Evolutionary conservation across 2,113 vertebrate genomes (phyloP).

Genomic region (Vidua chalybeata): DNA sequence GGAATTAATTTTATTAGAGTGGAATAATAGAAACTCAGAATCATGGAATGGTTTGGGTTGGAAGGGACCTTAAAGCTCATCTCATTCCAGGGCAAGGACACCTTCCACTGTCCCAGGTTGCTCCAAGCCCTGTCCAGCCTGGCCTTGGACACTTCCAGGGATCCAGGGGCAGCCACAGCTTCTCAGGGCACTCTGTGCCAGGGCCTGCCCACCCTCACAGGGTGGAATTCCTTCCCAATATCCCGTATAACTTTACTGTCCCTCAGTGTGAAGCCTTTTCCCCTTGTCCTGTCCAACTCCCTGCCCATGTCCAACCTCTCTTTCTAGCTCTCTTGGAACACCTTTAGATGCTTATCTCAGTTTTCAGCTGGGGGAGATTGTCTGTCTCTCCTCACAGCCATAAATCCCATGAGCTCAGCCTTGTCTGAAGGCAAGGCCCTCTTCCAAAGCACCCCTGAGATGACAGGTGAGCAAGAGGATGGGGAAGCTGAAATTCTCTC

Average conservation of each 20-base stretch:
- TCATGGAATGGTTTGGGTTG: not conserved
- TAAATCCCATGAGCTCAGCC: not conserved
- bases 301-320: not conserved
- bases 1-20: not conserved
- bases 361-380: not conserved
- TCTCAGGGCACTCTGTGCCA: not conserved
- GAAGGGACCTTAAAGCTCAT: not conserved
- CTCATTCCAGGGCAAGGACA: not conserved
- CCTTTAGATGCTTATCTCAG: not conserved
- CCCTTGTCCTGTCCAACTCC: not conserved
- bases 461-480: not conserved
- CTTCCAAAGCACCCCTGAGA: not conserved
- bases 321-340: not conserved
- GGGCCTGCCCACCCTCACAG: fast-evolving
- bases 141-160: not conserved
- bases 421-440: not conserved
- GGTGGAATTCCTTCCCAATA: not conserved
- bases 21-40: not conserved
- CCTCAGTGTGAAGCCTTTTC: not conserved
- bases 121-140: not conserved
- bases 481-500: not conserved
- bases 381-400: not conserved
- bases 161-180: not conserved
- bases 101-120: fast-evolving
- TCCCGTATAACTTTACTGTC: not conserved